Evolutionary conservation across 37 sponge, comb jelly and placozoan genomes (phyloP).

Genomic region (Mnemiopsis leidyi): DNA sequence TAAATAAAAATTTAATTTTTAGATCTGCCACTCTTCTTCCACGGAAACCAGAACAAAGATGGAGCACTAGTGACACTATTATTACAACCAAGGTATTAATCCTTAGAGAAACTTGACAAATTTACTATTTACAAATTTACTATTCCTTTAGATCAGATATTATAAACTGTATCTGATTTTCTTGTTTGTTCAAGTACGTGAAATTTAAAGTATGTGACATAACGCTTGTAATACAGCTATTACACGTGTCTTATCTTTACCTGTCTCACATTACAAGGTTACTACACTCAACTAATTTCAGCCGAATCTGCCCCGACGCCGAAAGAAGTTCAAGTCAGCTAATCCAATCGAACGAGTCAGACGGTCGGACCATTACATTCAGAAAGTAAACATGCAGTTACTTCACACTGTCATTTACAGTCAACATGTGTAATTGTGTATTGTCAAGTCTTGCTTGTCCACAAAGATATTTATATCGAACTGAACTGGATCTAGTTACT

Average conservation of each 20-base stretch:
- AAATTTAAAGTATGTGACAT: background rate
- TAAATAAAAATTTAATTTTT: too few relatives aligned
- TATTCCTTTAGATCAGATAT: too few relatives aligned
- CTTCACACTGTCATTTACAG: too few relatives aligned
- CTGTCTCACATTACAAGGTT: background rate
- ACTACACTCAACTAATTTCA: background rate
- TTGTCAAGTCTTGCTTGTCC: background rate
- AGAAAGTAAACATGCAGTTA: background rate
- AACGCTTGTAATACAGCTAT: too few relatives aligned
- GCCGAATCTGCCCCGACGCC: background rate
- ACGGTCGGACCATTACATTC: slow-evolving; percentile 24
- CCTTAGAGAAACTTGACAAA: too few relatives aligned
- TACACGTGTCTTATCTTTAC: background rate
- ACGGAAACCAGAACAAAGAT: background rate
- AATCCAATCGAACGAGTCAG: background rate
- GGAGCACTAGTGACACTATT: background rate
- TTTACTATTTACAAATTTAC: too few relatives aligned
- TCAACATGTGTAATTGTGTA: background rate
- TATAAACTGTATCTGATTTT: background rate
- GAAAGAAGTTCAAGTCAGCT: background rate
- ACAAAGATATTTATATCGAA: background rate
- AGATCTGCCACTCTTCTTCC: slow-evolving; percentile 10
- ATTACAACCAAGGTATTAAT: slow-evolving; percentile 34
- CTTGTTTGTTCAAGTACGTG: background rate
- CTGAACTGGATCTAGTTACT: too few relatives aligned